phyloP scores from a whole-genome alignment of 2,113 vertebrate species.

The Pterocles burchelli region DNA sequence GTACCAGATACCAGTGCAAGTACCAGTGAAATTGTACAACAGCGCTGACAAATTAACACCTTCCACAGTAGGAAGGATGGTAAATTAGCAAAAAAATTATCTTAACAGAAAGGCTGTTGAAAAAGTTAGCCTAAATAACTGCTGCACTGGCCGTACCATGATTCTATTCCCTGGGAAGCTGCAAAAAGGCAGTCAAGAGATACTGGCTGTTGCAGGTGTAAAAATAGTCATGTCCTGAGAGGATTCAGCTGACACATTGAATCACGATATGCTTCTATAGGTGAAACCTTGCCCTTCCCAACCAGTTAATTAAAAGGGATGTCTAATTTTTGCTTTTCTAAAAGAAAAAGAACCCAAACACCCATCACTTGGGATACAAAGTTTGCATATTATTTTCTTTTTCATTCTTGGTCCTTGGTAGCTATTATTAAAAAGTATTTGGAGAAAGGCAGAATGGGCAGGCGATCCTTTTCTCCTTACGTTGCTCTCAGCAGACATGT shows the following conservation, averaged over 20 bases:
- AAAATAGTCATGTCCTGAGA: background rate
- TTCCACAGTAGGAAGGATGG: background rate
- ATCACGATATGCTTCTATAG: background rate
- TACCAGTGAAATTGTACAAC: background rate
- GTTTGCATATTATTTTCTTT: background rate
- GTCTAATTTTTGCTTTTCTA: background rate
- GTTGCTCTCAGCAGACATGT: background rate
- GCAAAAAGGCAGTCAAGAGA: background rate
- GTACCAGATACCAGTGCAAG: background rate
- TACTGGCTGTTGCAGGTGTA: background rate
- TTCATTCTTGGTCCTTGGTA: background rate
- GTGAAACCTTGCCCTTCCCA: background rate
- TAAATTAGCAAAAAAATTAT: slow-evolving; percentile 19
- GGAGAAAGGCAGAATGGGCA: background rate
- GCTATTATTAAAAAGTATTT: background rate
- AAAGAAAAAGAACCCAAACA: background rate
- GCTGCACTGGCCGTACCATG: background rate
- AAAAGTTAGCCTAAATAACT: background rate
- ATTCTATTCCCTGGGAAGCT: background rate
- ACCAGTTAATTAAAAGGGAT: background rate
- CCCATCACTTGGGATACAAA: background rate
- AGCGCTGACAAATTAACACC: background rate
- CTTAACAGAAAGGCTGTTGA: background rate
- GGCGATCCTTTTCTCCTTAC: background rate
- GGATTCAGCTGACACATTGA: background rate